Evolutionary conservation across 30 jellyfish, hydroid and myxozoan species (phyloP).

Genomic region (Aurelia sp.): DNA sequence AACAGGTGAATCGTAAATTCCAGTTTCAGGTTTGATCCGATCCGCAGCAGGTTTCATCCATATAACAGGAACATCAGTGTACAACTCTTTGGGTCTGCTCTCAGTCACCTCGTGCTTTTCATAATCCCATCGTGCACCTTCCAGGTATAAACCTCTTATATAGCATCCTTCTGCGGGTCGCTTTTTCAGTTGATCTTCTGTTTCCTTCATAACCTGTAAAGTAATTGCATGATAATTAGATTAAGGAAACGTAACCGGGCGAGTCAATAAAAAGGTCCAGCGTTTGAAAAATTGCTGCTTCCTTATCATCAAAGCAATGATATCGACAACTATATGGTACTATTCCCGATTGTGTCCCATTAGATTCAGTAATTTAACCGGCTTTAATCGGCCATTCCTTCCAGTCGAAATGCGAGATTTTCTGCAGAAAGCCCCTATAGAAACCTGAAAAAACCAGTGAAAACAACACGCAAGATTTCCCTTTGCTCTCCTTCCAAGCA

Average conservation of each 20-base stretch:
- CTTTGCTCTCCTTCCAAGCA: no score
- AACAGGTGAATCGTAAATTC: constrained; percentile 88
- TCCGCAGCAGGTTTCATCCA: constrained; percentile 89
- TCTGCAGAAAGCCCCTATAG: no score
- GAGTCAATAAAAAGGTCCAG: not conserved
- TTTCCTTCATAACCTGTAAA: constrained; percentile 65
- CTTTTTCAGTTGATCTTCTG: constrained; percentile 55
- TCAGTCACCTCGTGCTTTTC: constrained; percentile 82
- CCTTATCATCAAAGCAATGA: no score
- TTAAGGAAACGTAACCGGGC: not conserved
- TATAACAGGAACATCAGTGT: constrained; percentile 86
- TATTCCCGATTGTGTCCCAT: no score
- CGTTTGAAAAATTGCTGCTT: no score
- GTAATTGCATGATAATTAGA: not conserved
- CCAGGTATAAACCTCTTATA: constrained; percentile 77
- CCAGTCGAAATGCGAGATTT: no score
- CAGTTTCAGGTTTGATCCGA: constrained; percentile 68
- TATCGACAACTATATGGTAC: no score
- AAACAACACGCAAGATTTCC: no score
- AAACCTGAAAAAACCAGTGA: no score
- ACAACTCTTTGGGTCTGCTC: constrained; percentile 83
- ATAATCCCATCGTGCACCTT: constrained; percentile 93
- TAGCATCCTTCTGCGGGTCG: constrained; percentile 83
- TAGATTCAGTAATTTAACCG: no score
- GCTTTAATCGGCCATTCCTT: no score